Percentiles rank a stretch among this genome's conserved stretches.
Evolutionary conservation across 1,140 invertebrate genomes (phyloP).

Genomic region (Anastrepha obliqua): DNA sequence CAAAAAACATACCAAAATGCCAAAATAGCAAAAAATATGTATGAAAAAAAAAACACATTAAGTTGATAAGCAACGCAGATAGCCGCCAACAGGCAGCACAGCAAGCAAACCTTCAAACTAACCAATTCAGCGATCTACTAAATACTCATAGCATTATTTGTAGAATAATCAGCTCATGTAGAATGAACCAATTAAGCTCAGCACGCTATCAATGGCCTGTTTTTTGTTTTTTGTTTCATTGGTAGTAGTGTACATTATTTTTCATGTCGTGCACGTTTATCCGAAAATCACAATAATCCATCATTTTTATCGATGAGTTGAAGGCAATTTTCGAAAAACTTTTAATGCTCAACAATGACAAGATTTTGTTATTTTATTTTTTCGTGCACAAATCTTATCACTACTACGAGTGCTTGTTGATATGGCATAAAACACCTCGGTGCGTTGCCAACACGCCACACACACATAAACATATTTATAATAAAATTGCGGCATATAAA

Average conservation of each 20-base stretch:
- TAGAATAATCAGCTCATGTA: conserved; percentile 10
- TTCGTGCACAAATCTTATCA: conserved; percentile 2
- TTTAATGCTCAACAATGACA: conserved; percentile 5
- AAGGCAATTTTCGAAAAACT: conserved; percentile 26
- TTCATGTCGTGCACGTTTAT: not conserved
- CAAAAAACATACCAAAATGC: not conserved
- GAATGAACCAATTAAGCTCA: conserved; percentile 29
- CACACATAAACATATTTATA: not conserved
- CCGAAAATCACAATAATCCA: conserved; percentile 46
- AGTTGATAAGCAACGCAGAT: conserved; percentile 1
- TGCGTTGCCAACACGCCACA: no score
- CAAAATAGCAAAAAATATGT: not conserved
- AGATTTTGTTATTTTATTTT: conserved; percentile 7
- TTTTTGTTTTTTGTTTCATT: not conserved
- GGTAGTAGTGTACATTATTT: not conserved
- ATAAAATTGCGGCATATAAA: no score
- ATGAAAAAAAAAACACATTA: conserved; percentile 12
- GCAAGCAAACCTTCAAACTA: conserved; percentile 12
- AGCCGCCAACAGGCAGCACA: not conserved
- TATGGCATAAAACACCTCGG: not conserved
- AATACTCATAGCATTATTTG: not conserved
- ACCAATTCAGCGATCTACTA: not conserved
- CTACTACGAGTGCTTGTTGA: not conserved
- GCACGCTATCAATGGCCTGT: not conserved
- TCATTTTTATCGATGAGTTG: conserved; percentile 33